These are phyloP conservation scores for Zoroaster sp. DNA, from an alignment of 53 echinoderm and acorn worm species.

Conservation along the genomic window DNA sequence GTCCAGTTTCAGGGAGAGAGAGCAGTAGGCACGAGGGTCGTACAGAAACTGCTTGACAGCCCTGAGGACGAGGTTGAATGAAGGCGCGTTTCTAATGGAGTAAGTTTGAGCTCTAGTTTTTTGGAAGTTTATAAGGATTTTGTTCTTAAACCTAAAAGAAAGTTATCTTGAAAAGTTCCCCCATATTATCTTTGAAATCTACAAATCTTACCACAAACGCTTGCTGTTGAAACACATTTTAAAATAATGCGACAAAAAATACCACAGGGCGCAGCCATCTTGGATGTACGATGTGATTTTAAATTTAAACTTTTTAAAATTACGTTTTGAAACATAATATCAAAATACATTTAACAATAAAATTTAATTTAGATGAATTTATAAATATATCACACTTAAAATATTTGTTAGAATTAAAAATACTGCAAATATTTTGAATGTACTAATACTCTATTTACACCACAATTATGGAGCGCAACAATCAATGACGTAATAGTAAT, in stretches of 20 bases:
- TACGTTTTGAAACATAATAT: not conserved
- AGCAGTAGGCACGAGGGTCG: no score
- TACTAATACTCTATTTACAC: not conserved
- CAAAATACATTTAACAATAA: not conserved
- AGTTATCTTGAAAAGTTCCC: not conserved
- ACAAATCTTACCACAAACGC: not conserved
- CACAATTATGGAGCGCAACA: not conserved
- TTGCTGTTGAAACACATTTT: not conserved
- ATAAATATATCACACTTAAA: not conserved
- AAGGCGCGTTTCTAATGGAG: no score
- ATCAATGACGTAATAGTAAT: not conserved
- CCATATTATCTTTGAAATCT: not conserved
- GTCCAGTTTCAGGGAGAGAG: no score
- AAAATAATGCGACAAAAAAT: not conserved
- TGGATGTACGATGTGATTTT: not conserved
- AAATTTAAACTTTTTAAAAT: no score
- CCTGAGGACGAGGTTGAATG: no score
- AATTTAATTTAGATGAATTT: not conserved
- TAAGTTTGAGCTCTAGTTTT: no score
- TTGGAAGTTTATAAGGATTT: no score
- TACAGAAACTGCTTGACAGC: no score
- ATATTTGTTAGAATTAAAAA: not conserved
- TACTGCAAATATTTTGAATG: not conserved
- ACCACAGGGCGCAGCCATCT: slow-evolving; percentile 43
- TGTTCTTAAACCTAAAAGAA: no score